Conservation (phyloP, 2,888 invertebrate species). For the Horisme vitalbata region DNA sequence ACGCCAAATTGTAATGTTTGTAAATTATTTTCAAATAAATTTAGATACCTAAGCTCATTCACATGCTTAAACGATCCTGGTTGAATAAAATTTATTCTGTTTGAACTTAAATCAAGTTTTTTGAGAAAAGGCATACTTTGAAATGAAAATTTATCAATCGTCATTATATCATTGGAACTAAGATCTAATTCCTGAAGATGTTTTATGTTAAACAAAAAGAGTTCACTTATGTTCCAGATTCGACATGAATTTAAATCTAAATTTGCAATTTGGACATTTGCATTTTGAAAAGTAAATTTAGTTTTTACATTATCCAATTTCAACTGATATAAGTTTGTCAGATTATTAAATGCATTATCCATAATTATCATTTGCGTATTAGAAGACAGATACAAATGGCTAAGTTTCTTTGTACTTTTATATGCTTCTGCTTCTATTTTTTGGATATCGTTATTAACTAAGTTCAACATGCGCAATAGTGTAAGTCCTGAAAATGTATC, state of each 20-base stretch:
- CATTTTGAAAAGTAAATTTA: conserved; percentile 24
- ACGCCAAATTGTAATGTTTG: conserved; percentile 31
- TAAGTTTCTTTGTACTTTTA: conserved; percentile 11
- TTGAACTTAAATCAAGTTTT: conserved; percentile 34
- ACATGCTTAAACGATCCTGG: conserved; percentile 35
- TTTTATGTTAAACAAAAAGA: conserved; percentile 23
- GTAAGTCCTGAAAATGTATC: conserved; percentile 27
- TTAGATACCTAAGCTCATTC: conserved; percentile 19
- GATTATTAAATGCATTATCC: conserved; percentile 28
- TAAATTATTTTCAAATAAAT: conserved; percentile 30
- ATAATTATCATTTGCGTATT: conserved; percentile 24
- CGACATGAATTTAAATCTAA: conserved; percentile 30
- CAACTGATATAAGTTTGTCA: conserved; percentile 22
- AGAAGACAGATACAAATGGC: conserved; percentile 29
- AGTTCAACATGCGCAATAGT: conserved; percentile 24
- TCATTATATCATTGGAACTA: conserved; percentile 28
- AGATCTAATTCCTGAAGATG: conserved; percentile 27
- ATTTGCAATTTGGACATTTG: conserved; percentile 17
- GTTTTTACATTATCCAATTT: conserved; percentile 26
- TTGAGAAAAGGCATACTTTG: conserved; percentile 24
- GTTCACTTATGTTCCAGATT: conserved; percentile 23
- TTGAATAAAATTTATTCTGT: conserved; percentile 32
- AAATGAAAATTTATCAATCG: conserved; percentile 34
- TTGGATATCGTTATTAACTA: conserved; percentile 30
- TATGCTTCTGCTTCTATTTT: conserved; percentile 24